Conservation (phyloP, 2,797 vertebrate genomes). For the Perodicticus potto region DNA sequence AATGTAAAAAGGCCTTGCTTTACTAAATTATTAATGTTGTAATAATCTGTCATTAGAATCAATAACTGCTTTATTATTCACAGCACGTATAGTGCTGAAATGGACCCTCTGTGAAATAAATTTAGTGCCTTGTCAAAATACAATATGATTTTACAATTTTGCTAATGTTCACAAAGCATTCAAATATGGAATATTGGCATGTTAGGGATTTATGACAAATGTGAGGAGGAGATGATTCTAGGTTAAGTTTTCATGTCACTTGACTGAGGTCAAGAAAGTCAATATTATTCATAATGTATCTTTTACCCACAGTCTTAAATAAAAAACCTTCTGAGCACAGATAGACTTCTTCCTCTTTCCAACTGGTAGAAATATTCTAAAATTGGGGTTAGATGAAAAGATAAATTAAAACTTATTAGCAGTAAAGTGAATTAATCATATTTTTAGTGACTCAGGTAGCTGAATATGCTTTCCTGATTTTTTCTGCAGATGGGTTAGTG, state of each 20-base stretch:
- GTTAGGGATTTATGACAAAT: conserved; percentile 85
- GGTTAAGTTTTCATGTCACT: conserved; percentile 76
- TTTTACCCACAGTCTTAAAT: conserved; percentile 70
- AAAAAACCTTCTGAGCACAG: conserved; percentile 61
- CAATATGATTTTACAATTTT: conserved; percentile 84
- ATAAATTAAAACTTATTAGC: conserved; percentile 19
- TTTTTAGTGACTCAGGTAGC: not conserved
- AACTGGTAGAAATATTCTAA: not conserved
- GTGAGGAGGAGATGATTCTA: conserved; percentile 76
- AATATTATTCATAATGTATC: conserved; percentile 80
- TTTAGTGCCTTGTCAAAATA: conserved; percentile 80
- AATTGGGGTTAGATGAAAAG: conserved; percentile 14
- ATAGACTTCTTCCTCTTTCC: not conserved
- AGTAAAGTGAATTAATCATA: conserved; percentile 39
- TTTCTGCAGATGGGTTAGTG: not conserved
- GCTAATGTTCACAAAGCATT: conserved; percentile 84
- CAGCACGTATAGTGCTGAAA: conserved; percentile 77
- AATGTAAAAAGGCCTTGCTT: conserved; percentile 63
- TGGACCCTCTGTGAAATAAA: conserved; percentile 81
- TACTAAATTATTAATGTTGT: conserved; percentile 79
- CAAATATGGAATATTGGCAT: conserved; percentile 84
- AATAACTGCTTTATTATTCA: conserved; percentile 87
- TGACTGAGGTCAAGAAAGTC: conserved; percentile 82
- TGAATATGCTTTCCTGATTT: not conserved
- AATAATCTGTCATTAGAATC: conserved; percentile 86